Conservation (phyloP, 2,113 vertebrate species). For the Casuarius casuarius region DNA sequence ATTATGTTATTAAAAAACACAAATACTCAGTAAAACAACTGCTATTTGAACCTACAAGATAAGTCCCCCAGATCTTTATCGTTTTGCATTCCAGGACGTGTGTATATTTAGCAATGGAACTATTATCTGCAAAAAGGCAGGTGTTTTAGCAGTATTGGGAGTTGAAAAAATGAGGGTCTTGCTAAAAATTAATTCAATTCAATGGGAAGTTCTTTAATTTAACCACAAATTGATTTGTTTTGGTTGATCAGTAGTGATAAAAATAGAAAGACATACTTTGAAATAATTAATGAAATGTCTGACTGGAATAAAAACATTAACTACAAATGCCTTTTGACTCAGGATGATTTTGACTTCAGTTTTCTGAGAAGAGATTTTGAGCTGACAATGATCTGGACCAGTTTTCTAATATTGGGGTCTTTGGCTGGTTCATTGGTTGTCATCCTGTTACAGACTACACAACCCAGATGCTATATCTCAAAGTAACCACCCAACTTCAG, state of each 20-base stretch:
- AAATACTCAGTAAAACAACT: background rate
- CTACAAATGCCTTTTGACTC: background rate
- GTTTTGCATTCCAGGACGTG: background rate
- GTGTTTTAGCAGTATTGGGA: background rate
- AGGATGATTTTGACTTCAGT: background rate
- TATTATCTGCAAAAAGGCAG: background rate
- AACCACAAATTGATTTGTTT: conserved; percentile 30
- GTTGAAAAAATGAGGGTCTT: background rate
- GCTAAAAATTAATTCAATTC: background rate
- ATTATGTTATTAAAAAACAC: background rate
- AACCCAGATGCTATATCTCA: background rate
- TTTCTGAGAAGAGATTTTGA: background rate
- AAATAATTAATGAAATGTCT: conserved; percentile 26
- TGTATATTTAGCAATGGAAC: background rate
- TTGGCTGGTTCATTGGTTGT: background rate
- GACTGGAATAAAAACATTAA: background rate
- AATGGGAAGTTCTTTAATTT: conserved; percentile 23
- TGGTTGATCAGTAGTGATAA: conserved; percentile 34
- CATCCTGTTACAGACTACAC: background rate
- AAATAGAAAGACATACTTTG: conserved; percentile 20
- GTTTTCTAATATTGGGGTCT: background rate
- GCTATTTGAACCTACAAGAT: background rate
- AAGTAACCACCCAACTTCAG: background rate
- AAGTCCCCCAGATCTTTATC: background rate
- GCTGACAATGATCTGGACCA: background rate